A percentile compares a stretch with the other conserved stretches of the same genome.
Conservation (phyloP, 2,888 invertebrate genomes). For the Cordylochernes scorpioides region DNA sequence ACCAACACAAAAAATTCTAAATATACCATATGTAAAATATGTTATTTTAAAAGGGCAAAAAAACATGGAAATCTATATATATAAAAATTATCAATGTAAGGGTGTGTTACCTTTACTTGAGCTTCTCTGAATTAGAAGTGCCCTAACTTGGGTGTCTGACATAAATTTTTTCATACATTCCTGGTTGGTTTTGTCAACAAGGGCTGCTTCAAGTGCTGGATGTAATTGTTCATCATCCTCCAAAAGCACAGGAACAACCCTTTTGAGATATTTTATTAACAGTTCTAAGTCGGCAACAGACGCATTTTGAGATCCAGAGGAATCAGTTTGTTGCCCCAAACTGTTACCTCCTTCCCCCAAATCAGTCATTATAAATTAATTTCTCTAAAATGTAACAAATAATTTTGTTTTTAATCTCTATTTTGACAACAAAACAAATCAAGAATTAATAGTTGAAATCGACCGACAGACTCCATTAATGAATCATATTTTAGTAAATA, state of each 20-base stretch:
- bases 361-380: slow-evolving; percentile 10
- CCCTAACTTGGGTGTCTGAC: slow-evolving; percentile 59
- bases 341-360: slow-evolving; percentile 7
- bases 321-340: too few relatives aligned
- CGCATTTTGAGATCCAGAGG: slow-evolving; percentile 6
- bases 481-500: too few relatives aligned
- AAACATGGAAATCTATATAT: too few relatives aligned
- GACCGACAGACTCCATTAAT: too few relatives aligned
- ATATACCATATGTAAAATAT: too few relatives aligned
- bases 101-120: slow-evolving; percentile 77
- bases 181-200: slow-evolving; percentile 51
- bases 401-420: too few relatives aligned
- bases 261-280: slow-evolving; percentile 56
- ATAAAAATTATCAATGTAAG: too few relatives aligned
- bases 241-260: slow-evolving; percentile 57
- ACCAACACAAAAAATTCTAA: too few relatives aligned
- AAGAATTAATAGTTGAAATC: too few relatives aligned
- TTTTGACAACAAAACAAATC: too few relatives aligned
- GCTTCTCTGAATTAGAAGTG: slow-evolving; percentile 61
- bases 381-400: too few relatives aligned
- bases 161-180: slow-evolving; percentile 74
- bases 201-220: slow-evolving; percentile 39
- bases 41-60: too few relatives aligned
- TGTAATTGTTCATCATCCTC: slow-evolving; percentile 35
- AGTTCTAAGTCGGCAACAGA: slow-evolving; percentile 51